A percentile compares a stretch with the other conserved stretches of the same genome.
Conservation (phyloP, 1,140 invertebrate species). For the Ceratoteleas bidentatus region DNA sequence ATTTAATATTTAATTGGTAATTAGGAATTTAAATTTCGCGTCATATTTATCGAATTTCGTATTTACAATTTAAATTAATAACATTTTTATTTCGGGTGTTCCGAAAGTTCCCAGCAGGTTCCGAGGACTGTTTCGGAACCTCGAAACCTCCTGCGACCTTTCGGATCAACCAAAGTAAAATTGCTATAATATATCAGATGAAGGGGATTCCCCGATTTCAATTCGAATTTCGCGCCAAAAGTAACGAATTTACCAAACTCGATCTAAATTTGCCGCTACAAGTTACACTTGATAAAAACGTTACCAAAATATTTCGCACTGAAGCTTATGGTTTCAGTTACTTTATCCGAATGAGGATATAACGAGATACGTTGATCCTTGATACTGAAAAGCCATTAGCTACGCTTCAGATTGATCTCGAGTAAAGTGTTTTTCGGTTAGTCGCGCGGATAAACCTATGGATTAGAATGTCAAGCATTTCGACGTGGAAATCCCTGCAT, state of each 20-base stretch:
- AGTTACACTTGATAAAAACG: neutral
- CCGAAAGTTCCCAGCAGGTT: too few relatives aligned
- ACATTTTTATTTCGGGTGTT: too few relatives aligned
- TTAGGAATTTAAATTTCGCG: too few relatives aligned
- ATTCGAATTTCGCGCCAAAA: neutral
- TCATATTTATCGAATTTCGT: too few relatives aligned
- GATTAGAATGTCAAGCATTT: slow-evolving; percentile 38
- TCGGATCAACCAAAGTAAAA: too few relatives aligned
- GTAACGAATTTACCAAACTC: neutral
- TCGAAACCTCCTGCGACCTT: too few relatives aligned
- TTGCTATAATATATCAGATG: too few relatives aligned
- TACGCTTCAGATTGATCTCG: slow-evolving; percentile 1
- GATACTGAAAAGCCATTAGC: slow-evolving; percentile 9
- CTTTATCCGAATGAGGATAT: neutral
- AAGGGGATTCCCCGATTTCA: neutral
- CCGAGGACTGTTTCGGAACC: too few relatives aligned
- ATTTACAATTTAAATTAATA: too few relatives aligned
- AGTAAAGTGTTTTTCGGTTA: slow-evolving; percentile 28
- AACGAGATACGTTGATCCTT: slow-evolving; percentile 1
- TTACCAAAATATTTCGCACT: neutral
- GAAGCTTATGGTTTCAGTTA: neutral
- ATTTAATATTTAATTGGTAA: neutral
- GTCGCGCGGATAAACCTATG: slow-evolving; percentile 19
- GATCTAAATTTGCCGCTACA: neutral
- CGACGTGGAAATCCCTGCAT: neutral